Evolutionary conservation across 2,797 vertebrate species (phyloP).

Genomic region (Salmo trutta): DNA sequence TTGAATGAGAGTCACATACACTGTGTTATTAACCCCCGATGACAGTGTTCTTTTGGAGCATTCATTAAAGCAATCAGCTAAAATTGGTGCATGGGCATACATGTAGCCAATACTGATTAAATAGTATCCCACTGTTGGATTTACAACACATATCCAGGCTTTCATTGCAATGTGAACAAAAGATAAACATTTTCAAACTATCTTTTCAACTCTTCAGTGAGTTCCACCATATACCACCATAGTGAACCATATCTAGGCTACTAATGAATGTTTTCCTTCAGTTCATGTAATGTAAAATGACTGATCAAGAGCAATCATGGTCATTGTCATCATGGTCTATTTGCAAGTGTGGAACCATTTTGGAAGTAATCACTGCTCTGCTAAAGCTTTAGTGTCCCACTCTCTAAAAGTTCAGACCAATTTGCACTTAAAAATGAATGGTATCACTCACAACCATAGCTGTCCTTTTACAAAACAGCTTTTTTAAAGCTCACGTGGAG

Average conservation of each 20-base stretch:
- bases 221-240: neutral
- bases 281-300: neutral
- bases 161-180: neutral
- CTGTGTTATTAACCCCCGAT: too few relatives aligned
- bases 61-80: neutral
- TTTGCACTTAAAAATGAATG: slow-evolving; percentile 34
- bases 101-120: neutral
- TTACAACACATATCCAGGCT: neutral
- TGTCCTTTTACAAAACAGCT: slow-evolving; percentile 47
- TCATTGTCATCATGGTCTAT: too few relatives aligned
- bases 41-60: neutral
- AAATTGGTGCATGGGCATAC: neutral
- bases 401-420: slow-evolving; percentile 31
- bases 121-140: neutral
- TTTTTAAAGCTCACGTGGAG: slow-evolving; percentile 36
- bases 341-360: too few relatives aligned
- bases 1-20: neutral
- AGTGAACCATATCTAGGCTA: neutral
- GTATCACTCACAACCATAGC: slow-evolving; percentile 22
- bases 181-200: neutral
- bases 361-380: too few relatives aligned
- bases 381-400: slow-evolving; percentile 12
- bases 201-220: neutral
- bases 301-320: neutral
- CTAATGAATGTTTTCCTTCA: neutral